Percentiles rank a stretch among this genome's conserved stretches.
phyloP scores from a whole-genome alignment of 2,797 vertebrate genomes.

The Clangula hyemalis region DNA sequence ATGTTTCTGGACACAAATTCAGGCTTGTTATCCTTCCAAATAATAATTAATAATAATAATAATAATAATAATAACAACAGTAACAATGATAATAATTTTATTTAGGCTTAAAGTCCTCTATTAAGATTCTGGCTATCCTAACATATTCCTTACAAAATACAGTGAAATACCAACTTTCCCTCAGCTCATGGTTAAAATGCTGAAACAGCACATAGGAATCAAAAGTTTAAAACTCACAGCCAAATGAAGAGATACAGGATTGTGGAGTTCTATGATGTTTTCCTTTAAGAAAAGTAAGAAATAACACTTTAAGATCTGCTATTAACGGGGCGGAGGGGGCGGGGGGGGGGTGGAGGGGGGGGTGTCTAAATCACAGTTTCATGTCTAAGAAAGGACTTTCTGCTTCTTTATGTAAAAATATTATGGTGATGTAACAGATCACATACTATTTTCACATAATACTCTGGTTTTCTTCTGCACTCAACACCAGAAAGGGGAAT shows the following conservation, averaged over 20 bases:
- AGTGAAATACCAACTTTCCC: background rate
- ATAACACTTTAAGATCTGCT: background rate
- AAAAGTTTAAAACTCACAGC: background rate
- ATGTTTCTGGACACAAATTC: background rate
- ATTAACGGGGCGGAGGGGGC: background rate
- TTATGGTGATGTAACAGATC: background rate
- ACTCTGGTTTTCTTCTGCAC: background rate
- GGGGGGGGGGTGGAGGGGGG: rapidly evolving
- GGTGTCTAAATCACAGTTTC: background rate
- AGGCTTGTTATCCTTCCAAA: background rate
- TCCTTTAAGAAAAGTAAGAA: background rate
- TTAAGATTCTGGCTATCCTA: background rate
- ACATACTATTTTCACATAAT: background rate
- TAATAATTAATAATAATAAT: background rate
- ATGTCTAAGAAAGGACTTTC: background rate
- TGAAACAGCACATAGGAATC: background rate
- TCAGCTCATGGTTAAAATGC: background rate
- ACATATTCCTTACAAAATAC: background rate
- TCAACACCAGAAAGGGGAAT: background rate
- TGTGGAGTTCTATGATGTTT: background rate
- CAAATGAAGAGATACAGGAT: background rate
- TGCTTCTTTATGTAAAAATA: background rate
- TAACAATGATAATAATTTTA: too few relatives aligned
- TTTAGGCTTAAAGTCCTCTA: background rate
- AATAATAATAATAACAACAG: too few relatives aligned